Evolutionary conservation across 2,888 invertebrate genomes (phyloP).

Genomic region (Omphaloscelis lunosa): DNA sequence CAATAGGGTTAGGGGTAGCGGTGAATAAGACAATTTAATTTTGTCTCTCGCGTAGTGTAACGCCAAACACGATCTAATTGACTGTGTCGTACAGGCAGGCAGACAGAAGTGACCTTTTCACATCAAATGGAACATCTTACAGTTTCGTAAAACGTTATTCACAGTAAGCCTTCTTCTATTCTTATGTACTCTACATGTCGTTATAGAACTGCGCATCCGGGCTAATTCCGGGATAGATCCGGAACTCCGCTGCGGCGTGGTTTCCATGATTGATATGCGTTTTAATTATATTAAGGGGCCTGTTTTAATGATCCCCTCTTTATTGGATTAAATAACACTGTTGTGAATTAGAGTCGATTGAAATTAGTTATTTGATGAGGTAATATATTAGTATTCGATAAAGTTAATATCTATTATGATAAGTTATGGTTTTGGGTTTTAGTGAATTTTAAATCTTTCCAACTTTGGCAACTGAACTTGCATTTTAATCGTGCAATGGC

Average conservation of each 20-base stretch:
- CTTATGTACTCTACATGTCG: conserved; percentile 15
- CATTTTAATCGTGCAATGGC: neutral
- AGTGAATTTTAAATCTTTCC: neutral
- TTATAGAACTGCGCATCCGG: conserved; percentile 52
- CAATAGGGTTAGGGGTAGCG: neutral
- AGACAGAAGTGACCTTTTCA: neutral
- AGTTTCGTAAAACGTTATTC: neutral
- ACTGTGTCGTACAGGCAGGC: neutral
- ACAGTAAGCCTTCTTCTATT: conserved; percentile 43
- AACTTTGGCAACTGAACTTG: neutral
- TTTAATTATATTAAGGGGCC: conserved; percentile 51
- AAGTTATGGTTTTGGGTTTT: neutral
- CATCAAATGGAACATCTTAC: conserved; percentile 14
- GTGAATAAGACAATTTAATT: neutral
- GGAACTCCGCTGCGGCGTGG: conserved; percentile 36
- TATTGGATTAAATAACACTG: conserved; percentile 19
- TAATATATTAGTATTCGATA: neutral
- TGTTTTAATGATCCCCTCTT: conserved; percentile 24
- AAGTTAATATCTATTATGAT: neutral
- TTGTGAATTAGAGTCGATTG: neutral
- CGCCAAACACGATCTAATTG: neutral
- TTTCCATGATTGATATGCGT: conserved; percentile 59
- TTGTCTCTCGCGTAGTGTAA: neutral
- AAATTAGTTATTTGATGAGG: neutral
- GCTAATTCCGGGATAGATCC: conserved; percentile 54